Percentiles rank a stretch among this genome's conserved stretches.
Conservation (phyloP, 2,113 vertebrate species). For the Aldabrachelys gigantea region DNA sequence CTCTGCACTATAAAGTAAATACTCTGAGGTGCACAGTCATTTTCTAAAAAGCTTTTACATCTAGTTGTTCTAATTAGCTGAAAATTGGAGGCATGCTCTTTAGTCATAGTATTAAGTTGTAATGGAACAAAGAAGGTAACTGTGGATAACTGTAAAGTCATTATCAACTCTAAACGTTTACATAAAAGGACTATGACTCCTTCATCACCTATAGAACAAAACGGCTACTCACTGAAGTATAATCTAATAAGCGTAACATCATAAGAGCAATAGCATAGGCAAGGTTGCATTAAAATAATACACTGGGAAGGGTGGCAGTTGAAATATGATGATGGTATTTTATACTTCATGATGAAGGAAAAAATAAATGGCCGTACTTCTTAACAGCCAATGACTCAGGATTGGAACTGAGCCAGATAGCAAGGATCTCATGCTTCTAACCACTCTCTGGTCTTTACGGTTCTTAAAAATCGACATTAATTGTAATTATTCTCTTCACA, state of each 20-base stretch:
- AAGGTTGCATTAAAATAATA: neutral
- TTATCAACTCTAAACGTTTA: constrained; percentile 10
- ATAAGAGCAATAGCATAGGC: neutral
- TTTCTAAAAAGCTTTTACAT: constrained; percentile 25
- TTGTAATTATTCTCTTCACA: constrained; percentile 65
- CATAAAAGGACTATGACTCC: neutral
- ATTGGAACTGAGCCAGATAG: constrained; percentile 19
- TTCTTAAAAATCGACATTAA: constrained; percentile 40
- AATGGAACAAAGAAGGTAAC: neutral
- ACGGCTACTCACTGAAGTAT: neutral
- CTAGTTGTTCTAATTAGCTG: constrained; percentile 39
- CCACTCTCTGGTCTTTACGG: constrained; percentile 34
- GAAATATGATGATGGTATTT: neutral
- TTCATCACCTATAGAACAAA: neutral
- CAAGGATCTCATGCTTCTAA: constrained; percentile 52
- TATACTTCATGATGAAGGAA: constrained; percentile 23
- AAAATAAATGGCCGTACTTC: constrained; percentile 19
- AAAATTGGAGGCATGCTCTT: constrained; percentile 16
- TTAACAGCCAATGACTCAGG: constrained; percentile 42
- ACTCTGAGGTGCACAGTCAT: neutral
- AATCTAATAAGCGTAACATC: neutral
- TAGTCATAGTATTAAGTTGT: constrained; percentile 9
- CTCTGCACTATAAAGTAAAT: neutral
- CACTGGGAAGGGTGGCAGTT: constrained; percentile 28
- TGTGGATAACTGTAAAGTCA: constrained; percentile 21